A percentile compares a stretch with the other conserved stretches of the same genome.
These are phyloP conservation scores for Raphicerus campestris DNA, from an alignment of 2,113 vertebrate species.

Conservation along the genomic window DNA sequence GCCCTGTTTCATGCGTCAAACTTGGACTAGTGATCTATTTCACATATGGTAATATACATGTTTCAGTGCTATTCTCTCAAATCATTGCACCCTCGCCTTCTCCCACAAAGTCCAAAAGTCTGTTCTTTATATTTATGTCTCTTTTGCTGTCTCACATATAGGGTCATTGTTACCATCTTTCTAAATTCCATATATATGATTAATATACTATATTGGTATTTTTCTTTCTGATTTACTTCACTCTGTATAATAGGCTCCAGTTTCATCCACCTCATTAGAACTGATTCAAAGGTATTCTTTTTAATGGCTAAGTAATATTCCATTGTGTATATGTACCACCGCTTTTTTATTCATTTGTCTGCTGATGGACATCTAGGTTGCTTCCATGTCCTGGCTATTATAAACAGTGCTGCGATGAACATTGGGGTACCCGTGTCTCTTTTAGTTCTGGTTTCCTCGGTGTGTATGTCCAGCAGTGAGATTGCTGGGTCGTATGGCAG, in stretches of 20 bases:
- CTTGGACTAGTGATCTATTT: neutral
- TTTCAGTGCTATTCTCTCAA: neutral
- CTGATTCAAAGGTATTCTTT: neutral
- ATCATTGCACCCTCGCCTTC: neutral
- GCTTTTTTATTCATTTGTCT: neutral
- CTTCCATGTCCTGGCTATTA: neutral
- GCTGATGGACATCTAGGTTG: neutral
- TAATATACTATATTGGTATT: neutral
- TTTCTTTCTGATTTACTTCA: neutral
- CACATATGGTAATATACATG: neutral
- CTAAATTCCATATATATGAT: neutral
- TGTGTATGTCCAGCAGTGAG: neutral
- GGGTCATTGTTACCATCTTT: neutral
- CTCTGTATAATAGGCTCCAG: neutral
- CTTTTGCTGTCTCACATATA: neutral
- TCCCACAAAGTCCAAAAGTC: neutral
- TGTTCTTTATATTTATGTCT: neutral
- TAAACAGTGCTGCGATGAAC: neutral
- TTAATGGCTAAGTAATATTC: neutral
- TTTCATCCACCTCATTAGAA: neutral
- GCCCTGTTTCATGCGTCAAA: neutral
- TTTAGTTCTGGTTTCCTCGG: neutral
- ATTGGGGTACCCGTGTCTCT: rapidly evolving
- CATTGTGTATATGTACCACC: neutral
- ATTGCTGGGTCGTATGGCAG: neutral